Percentiles rank a stretch among this genome's conserved stretches.
These are phyloP conservation scores for Tetragonisca angustula DNA, from an alignment of 2,888 invertebrate species.

Conservation along the genomic window DNA sequence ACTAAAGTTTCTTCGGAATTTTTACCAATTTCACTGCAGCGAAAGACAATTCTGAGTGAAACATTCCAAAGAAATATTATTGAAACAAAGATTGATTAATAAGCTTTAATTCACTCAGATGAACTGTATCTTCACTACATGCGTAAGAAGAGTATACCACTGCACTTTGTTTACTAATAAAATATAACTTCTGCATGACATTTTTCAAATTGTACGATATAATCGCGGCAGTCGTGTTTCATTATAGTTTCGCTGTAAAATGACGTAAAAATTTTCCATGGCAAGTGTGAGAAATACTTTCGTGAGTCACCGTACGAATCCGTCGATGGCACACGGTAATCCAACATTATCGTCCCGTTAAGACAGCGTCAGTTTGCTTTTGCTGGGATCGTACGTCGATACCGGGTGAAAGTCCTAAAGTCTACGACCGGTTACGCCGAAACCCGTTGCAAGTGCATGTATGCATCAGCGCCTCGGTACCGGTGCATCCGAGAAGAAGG, in stretches of 20 bases:
- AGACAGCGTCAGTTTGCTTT: slow-evolving; percentile 42
- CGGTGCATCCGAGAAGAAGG: slow-evolving; percentile 67
- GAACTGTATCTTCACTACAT: no score
- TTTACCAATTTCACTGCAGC: no score
- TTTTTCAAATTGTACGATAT: not conserved
- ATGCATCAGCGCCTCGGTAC: slow-evolving; percentile 63
- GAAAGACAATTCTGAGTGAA: no score
- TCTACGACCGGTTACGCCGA: slow-evolving; percentile 70
- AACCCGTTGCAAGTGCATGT: slow-evolving; percentile 70
- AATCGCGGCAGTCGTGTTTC: not conserved
- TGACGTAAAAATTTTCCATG: not conserved
- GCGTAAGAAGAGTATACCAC: not conserved
- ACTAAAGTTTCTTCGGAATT: no score
- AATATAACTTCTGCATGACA: not conserved
- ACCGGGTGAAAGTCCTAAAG: slow-evolving; percentile 68
- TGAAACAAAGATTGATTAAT: no score
- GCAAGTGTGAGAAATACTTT: not conserved
- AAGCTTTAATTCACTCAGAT: no score
- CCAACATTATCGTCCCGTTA: slow-evolving; percentile 49
- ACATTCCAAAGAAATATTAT: no score
- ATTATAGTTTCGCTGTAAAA: not conserved
- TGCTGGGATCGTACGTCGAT: slow-evolving; percentile 61
- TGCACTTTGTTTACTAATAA: not conserved
- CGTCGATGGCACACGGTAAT: slow-evolving; percentile 42
- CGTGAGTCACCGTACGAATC: not conserved